Evolutionary conservation across 2,797 vertebrate genomes (phyloP), one percentile per base, ranked within the genome.

Genomic region (Microctenopoma stevenorrisi): DNA sequence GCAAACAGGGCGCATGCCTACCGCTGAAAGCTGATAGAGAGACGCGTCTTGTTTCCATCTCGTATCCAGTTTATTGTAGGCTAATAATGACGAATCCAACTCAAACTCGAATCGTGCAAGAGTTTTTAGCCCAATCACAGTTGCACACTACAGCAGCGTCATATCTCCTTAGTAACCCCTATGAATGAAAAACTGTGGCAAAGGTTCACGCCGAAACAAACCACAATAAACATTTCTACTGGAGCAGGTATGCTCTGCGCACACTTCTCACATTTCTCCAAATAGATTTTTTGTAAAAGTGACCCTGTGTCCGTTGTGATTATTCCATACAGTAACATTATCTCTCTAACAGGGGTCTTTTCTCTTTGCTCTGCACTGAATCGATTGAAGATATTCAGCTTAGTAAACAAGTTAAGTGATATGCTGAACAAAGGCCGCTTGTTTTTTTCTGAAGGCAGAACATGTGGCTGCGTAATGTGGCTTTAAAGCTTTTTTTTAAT

Each of bases 131-230:
- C 38, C 48, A 86, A 88, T 85, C 77, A 85, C 74, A 61, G 82
- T 79, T 37, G 90, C 78, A 75, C 69, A 83, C 42, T 42, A 44
- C 68, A 42, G 53, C 95, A 93, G 95, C 96, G 95, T 90, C 88
- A 61, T 49, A 93, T 97, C 92, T 81, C 95, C 96, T 91, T 93
- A 94, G 96, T 86, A 91, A 98, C 96, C 86, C 86, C 88, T 87
- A 86, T 87, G 91, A 88, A 87, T 89, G 33, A 74, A 82, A 86
- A 82, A 78, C 88, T 87, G 91, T 93, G 93, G 88, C 92, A 90
- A 91, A 90, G 86, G 86, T 88, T 74, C 79, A 57, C 30, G 53
- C 30, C 49, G 76, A 61, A 22, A 49, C 66, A 64, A 35, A 13
- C 16, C 59, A 47, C 16, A 35, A 44, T 15, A 61, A 57, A 58